Evolutionary conservation across 2,888 invertebrate genomes (phyloP).

Genomic region (Conomelus anceps): DNA sequence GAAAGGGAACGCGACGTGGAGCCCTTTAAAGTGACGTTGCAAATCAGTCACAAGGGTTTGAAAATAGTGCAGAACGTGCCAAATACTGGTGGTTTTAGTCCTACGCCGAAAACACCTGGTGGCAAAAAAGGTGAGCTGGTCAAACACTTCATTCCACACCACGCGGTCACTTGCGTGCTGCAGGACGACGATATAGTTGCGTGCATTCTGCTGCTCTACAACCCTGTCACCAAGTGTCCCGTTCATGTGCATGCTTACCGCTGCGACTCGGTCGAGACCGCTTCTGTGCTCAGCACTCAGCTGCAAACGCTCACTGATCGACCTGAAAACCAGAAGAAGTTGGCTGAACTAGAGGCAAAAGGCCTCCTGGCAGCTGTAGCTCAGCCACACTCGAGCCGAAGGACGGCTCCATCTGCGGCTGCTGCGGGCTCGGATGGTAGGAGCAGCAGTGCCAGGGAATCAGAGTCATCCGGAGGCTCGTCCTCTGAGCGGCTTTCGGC

Average conservation of each 20-base stretch:
- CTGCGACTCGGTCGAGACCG: constrained; percentile 91
- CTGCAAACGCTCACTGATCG: constrained; percentile 71
- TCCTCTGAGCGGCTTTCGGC: constrained; percentile 31
- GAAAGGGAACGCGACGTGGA: constrained; percentile 79
- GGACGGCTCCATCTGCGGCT: constrained; percentile 29
- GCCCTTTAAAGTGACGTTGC: constrained; percentile 83
- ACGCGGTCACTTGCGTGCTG: constrained; percentile 84
- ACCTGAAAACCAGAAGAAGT: constrained; percentile 80
- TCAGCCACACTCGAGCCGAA: constrained; percentile 38
- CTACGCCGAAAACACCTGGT: constrained; percentile 32
- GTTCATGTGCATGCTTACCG: constrained; percentile 93
- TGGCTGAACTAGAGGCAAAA: constrained; percentile 67
- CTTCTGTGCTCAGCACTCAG: constrained; percentile 76
- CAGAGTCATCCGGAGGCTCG: constrained; percentile 35
- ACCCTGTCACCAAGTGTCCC: constrained; percentile 89
- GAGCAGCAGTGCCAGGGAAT: constrained; percentile 31
- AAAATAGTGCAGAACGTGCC: constrained; percentile 81
- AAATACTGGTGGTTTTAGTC: constrained; percentile 22
- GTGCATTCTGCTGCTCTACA: constrained; percentile 85
- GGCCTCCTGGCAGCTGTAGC: constrained; percentile 42
- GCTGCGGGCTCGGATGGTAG: constrained; percentile 22
- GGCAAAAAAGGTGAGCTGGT: constrained; percentile 55
- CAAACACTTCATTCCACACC: constrained; percentile 90
- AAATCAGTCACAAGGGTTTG: constrained; percentile 78
- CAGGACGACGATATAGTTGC: constrained; percentile 90